Evolutionary conservation across 2,888 invertebrate species (phyloP).

Genomic region (Thyatira batis): DNA sequence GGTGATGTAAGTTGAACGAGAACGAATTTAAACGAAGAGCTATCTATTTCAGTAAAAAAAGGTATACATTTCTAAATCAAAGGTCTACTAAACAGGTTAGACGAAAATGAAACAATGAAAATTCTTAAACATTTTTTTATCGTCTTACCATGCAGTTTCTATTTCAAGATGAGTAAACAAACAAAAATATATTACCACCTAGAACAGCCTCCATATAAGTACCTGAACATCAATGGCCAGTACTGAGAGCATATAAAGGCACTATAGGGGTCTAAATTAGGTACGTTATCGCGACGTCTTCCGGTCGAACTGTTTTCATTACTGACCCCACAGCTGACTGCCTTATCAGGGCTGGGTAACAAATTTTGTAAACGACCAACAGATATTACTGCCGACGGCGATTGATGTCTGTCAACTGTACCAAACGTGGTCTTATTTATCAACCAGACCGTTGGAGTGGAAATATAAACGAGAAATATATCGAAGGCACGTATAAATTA

Average conservation of each 20-base stretch:
- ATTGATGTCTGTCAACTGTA: constrained; percentile 31
- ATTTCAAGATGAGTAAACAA: not conserved
- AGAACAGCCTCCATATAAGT: not conserved
- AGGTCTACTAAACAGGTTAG: too few species aligned
- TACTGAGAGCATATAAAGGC: not conserved
- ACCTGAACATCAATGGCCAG: not conserved
- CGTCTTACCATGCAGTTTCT: too few species aligned
- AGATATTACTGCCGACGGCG: constrained; percentile 38
- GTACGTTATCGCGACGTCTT: constrained; percentile 48
- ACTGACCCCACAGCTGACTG: constrained; percentile 33
- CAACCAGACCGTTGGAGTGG: not conserved
- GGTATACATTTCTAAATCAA: too few species aligned
- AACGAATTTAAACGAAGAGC: too few species aligned
- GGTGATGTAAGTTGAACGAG: too few species aligned
- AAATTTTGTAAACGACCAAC: constrained; percentile 48
- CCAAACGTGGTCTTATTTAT: constrained; percentile 2
- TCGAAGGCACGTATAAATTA: not conserved
- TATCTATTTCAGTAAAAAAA: too few species aligned
- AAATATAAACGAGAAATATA: not conserved
- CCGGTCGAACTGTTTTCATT: constrained; percentile 54
- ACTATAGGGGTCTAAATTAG: constrained; percentile 20
- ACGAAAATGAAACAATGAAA: too few species aligned
- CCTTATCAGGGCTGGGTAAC: constrained; percentile 44
- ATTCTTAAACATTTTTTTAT: too few species aligned
- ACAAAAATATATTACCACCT: not conserved